A percentile compares a stretch with the other conserved stretches of the same genome.
Conservation (phyloP, 1,140 invertebrate species). For the Drosophila miranda region DNA sequence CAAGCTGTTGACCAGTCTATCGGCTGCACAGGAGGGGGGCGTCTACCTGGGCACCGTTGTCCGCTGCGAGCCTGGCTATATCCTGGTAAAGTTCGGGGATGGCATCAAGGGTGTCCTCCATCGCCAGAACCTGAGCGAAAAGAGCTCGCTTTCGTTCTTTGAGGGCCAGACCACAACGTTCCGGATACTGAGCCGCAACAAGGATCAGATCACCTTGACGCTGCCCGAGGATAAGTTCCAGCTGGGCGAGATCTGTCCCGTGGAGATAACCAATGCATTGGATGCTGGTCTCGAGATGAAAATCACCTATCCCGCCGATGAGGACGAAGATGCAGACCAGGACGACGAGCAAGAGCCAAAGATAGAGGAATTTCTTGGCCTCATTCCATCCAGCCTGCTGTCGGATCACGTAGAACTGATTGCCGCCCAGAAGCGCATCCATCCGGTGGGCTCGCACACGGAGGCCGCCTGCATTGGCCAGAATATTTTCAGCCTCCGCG, state of each 20-base stretch:
- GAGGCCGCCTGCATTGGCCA: constrained; percentile 65
- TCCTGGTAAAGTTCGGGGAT: constrained; percentile 85
- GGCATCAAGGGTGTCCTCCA: constrained; percentile 85
- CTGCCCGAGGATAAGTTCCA: constrained; percentile 70
- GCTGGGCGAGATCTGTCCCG: constrained; percentile 73
- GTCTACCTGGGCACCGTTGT: constrained; percentile 85
- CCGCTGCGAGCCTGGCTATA: constrained; percentile 82
- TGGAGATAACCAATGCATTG: constrained; percentile 64
- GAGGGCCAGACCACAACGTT: constrained; percentile 84
- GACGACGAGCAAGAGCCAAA: constrained; percentile 21
- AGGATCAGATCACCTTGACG: constrained; percentile 58
- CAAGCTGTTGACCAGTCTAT: constrained; percentile 82
- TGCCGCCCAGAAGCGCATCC: constrained; percentile 47
- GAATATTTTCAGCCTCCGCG: constrained; percentile 77
- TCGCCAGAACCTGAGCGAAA: constrained; percentile 83
- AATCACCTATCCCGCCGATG: constrained; percentile 46
- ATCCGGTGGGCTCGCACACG: constrained; percentile 30
- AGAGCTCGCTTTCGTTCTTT: constrained; percentile 83
- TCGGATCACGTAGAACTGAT: constrained; percentile 65
- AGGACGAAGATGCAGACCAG: constrained; percentile 59
- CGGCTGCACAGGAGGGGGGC: constrained; percentile 83
- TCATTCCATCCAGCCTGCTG: constrained; percentile 76
- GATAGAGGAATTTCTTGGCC: constrained; percentile 62
- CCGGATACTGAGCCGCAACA: constrained; percentile 52
- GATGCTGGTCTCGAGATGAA: constrained; percentile 81